Evolutionary conservation across 2,797 vertebrate species (phyloP).

Genomic region (Monodelphis domestica): DNA sequence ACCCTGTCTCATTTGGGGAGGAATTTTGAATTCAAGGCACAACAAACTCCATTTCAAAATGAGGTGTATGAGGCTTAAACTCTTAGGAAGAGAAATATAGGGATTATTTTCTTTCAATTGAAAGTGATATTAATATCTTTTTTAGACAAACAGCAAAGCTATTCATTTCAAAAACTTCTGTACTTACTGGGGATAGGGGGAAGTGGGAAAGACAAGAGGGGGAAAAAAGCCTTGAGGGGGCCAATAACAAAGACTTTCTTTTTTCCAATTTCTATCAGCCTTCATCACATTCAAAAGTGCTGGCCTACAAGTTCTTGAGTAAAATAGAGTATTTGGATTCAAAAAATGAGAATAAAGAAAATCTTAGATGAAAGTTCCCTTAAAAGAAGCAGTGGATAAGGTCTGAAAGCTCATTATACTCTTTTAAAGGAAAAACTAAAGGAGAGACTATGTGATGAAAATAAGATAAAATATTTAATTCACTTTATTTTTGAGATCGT

Average conservation of each 20-base stretch:
- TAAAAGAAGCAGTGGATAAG: slow-evolving; percentile 32
- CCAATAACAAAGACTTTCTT: slow-evolving; percentile 66
- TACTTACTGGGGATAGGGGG: slow-evolving; percentile 67
- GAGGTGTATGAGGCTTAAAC: slow-evolving; percentile 31
- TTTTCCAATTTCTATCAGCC: slow-evolving; percentile 59
- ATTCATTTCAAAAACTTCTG: slow-evolving; percentile 75
- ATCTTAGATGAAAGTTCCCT: slow-evolving; percentile 15
- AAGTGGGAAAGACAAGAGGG: slow-evolving; percentile 58
- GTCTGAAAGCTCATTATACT: slow-evolving; percentile 27
- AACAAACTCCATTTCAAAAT: slow-evolving; percentile 52
- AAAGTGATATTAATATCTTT: slow-evolving; percentile 71
- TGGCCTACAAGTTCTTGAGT: slow-evolving; percentile 58
- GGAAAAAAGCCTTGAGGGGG: slow-evolving; percentile 45
- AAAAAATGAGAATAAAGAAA: slow-evolving; percentile 22
- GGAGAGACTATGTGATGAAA: background rate
- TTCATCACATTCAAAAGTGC: slow-evolving; percentile 60
- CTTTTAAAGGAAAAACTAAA: background rate
- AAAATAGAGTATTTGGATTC: background rate
- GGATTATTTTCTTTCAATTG: slow-evolving; percentile 49
- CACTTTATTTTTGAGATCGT: slow-evolving; percentile 18
- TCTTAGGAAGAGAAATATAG: slow-evolving; percentile 67
- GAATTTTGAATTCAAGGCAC: slow-evolving; percentile 64
- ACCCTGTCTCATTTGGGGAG: slow-evolving; percentile 58
- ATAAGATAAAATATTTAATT: slow-evolving; percentile 13
- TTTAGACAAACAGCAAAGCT: slow-evolving; percentile 72